Percentiles rank a stretch among this genome's conserved stretches.
phyloP scores from a whole-genome alignment of 2,797 vertebrate species.

The Anas acuta region DNA sequence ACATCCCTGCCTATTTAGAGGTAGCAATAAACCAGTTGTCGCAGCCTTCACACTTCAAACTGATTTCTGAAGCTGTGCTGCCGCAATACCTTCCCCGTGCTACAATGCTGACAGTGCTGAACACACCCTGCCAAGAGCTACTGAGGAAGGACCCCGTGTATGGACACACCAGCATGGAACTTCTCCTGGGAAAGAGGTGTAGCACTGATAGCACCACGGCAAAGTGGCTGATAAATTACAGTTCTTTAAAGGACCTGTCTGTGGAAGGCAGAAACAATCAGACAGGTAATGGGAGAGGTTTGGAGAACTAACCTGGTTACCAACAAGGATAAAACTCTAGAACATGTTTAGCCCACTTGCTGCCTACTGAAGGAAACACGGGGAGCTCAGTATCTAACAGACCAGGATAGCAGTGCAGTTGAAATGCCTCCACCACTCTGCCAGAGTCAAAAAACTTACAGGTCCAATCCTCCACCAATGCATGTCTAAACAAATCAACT shows the following conservation, averaged over 20 bases:
- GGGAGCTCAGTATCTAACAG: background rate
- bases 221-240: background rate
- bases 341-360: background rate
- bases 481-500: background rate
- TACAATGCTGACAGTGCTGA: background rate
- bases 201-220: background rate
- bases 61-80: constrained; percentile 13
- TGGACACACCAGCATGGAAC: background rate
- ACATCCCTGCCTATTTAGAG: constrained; percentile 1
- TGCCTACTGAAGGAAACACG: background rate
- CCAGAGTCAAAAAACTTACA: background rate
- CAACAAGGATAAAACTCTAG: background rate
- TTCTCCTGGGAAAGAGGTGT: background rate
- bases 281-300: background rate
- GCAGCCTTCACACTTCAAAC: constrained; percentile 11
- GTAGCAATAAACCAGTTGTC: constrained; percentile 49
- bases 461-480: background rate
- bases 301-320: background rate
- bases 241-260: background rate
- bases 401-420: background rate
- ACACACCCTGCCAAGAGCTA: background rate
- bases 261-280: background rate
- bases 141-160: constrained; percentile 2
- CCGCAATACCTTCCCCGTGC: background rate
- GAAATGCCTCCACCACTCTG: background rate